phyloP scores from a whole-genome alignment of 2,888 invertebrate species.

The Aspidiotus destructor region DNA sequence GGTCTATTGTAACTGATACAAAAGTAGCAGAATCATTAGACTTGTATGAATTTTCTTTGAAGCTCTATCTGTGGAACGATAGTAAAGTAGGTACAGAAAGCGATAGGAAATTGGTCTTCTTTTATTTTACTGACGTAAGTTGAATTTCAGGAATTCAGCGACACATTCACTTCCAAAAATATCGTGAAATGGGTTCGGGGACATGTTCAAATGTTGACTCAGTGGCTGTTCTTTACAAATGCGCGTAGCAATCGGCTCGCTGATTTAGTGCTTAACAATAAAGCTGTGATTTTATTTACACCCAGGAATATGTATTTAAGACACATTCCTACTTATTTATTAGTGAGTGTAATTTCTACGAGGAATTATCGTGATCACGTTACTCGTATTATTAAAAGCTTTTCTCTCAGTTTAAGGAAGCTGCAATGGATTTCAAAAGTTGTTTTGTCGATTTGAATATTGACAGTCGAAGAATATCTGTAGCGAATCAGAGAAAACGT shows the following conservation, averaged over 20 bases:
- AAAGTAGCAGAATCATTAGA: conserved; percentile 47
- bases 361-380: not conserved
- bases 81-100: conserved; percentile 46
- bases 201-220: conserved; percentile 25
- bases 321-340: conserved; percentile 32
- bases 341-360: conserved; percentile 17
- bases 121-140: not conserved
- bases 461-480: not conserved
- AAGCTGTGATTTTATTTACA: conserved; percentile 66
- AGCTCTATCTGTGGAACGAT: conserved; percentile 60
- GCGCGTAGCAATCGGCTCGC: conserved; percentile 27
- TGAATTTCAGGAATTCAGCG: conserved; percentile 25
- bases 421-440: conserved; percentile 21
- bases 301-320: conserved; percentile 59
- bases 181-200: conserved; percentile 34
- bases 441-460: conserved; percentile 6
- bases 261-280: conserved; percentile 33
- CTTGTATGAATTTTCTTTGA: conserved; percentile 47
- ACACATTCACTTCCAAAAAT: conserved; percentile 16
- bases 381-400: not conserved
- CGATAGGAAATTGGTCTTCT: not conserved
- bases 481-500: not conserved
- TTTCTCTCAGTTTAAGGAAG: conserved; percentile 21
- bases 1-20: conserved; percentile 60
- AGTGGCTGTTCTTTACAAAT: conserved; percentile 31